Base-by-base conservation (phyloP, 1,140 invertebrate genomes). In the Spodoptera frugiperda region DNA sequence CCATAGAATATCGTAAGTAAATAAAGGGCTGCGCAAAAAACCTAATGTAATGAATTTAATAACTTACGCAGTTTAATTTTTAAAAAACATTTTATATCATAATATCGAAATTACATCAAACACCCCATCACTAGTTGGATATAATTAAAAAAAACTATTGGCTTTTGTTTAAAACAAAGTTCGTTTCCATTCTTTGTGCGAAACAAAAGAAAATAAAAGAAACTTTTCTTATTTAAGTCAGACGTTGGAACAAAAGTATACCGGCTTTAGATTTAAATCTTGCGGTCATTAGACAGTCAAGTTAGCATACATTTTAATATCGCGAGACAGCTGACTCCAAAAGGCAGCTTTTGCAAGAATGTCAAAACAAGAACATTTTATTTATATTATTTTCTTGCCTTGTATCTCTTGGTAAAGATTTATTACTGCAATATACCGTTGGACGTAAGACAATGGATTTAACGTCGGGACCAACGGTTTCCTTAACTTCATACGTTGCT, bases 271-370 rank as follows among this genome's bases (percentile, higher is more conserved):
- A 87, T 87, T 88, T 84, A 84, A 89, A 88, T 89, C 87, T 87
- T 77, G 80, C 72, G 81, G 85, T 90, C 88, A 90, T 90, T 90
- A 89, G 84, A 84, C 72, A 84, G 79, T 78, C 79, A 76, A 81
- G 85, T 85, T 87, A 88, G 87, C 86, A 88, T 90, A 87, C 80
- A 85, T 85, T 85, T 85, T 84, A 85, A 85, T 84, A 83, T 85
- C 70, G 15, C 8, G 78, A 75, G 82, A 85, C 84, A 85, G 79
- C 84, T 85, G 79, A 74, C 78, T 81, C 25, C 57, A 75, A 75
- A 78, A 74, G 78, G 79, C 70, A 78, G 79, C 71, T 78, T 80
- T 78, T 78, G 82, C 77, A 79, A 78, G 67, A 39, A 84, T 81
- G 81, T 84, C 83, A 84, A 82, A 84, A 85, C 78, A 84, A 83